phyloP scores from a whole-genome alignment of 2,797 vertebrate genomes.

The Mionectes olivaceus region DNA sequence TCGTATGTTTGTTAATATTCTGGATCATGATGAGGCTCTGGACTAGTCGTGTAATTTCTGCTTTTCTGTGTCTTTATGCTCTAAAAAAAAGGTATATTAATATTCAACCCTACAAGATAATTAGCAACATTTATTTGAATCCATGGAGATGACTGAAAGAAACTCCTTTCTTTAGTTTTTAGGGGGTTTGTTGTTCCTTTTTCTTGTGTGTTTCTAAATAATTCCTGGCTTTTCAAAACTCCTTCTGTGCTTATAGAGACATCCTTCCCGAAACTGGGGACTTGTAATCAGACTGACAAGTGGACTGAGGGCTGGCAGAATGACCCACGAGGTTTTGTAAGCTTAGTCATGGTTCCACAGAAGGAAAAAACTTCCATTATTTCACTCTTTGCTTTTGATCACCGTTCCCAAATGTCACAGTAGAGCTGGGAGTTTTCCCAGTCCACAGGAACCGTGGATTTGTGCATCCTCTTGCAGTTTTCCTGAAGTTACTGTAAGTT shows the following conservation, averaged over 20 bases:
- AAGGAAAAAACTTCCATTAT: neutral
- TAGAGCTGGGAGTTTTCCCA: neutral
- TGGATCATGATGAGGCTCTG: neutral
- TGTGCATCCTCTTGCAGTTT: neutral
- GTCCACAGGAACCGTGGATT: neutral
- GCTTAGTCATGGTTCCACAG: neutral
- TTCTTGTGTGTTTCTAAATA: neutral
- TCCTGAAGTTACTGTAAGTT: neutral
- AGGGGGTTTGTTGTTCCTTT: neutral
- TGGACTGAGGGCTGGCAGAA: neutral
- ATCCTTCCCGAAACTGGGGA: neutral
- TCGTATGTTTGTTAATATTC: neutral
- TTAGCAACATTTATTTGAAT: neutral
- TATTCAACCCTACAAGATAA: neutral
- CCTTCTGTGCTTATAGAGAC: rapidly evolving
- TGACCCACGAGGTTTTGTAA: neutral
- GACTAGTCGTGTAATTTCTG: neutral
- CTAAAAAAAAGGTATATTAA: neutral
- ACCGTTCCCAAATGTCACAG: neutral
- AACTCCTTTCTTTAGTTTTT: neutral
- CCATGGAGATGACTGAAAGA: neutral
- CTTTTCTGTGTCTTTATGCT: neutral
- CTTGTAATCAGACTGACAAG: neutral
- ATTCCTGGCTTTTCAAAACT: neutral
- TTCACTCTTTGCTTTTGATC: neutral